A percentile compares a stretch with the other conserved stretches of the same genome.
These are phyloP conservation scores for Osmerus eperlanus DNA, from an alignment of 2,113 vertebrate species.

Conservation along the genomic window DNA sequence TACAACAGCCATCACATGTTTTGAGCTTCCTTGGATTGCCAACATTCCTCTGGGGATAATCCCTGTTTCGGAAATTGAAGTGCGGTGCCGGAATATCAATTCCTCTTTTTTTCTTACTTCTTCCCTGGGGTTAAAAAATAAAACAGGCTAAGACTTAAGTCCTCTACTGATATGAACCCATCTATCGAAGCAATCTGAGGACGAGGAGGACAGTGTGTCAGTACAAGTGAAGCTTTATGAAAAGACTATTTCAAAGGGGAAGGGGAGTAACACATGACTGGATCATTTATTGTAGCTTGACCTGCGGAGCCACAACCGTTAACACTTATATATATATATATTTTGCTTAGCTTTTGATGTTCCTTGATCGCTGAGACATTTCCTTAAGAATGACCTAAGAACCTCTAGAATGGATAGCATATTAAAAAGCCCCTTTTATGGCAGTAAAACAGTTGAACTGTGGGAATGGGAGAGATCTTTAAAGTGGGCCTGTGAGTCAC, in stretches of 20 bases:
- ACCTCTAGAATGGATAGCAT: too few species aligned
- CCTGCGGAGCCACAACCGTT: neutral
- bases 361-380: neutral
- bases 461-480: slow-evolving; percentile 29
- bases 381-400: neutral
- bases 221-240: neutral
- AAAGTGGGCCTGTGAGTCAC: slow-evolving; percentile 44
- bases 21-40: slow-evolving; percentile 46
- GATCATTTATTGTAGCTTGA: neutral
- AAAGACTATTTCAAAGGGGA: neutral
- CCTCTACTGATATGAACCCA: slow-evolving; percentile 43
- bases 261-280: too few species aligned
- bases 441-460: neutral
- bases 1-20: slow-evolving; percentile 18
- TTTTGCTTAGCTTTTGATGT: neutral
- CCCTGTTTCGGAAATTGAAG: slow-evolving; percentile 70
- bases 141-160: slow-evolving; percentile 47
- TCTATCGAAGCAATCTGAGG: slow-evolving; percentile 42
- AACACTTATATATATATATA: neutral
- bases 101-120: slow-evolving; percentile 11
- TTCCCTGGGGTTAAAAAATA: slow-evolving; percentile 44
- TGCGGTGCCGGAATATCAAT: slow-evolving; percentile 62
- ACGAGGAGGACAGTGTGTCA: slow-evolving; percentile 41
- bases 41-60: slow-evolving; percentile 66
- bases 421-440: too few species aligned